Base-by-base conservation (phyloP, 2,113 vertebrate species). In the Macrotus californicus region DNA sequence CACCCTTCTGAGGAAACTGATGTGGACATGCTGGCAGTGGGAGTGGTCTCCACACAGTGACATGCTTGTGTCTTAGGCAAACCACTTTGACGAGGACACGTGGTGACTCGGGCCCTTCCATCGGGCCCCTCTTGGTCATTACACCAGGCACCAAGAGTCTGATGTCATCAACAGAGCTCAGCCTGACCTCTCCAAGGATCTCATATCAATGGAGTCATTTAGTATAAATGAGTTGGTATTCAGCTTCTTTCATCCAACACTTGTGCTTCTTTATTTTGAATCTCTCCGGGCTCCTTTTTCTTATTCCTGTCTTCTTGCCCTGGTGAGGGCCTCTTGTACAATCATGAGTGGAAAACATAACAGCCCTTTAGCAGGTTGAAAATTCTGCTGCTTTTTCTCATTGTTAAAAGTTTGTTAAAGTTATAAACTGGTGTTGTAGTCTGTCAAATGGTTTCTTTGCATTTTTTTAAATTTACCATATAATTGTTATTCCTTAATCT, bases 41-140 rank as follows among this genome's bases (percentile, higher is more conserved):
- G 29, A 6, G 26, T 29, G 48, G 15, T 8, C 50, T 41, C 54
- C 34, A 7, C 4, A 8, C 2, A 29, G 12, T 5, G n/a, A 50
- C 16, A 16, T 9, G 24, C 41, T 39, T 22, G 6, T 6, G 2
- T 36, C 41, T 3, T 14, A 0, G 0, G 19, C 6, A 31, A 5
- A 26, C 56, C 1, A 0, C 59, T 14, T 5, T 10, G 13, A 50
- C 1, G 15, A 75, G 72, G 36, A 36, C 69, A 22, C 11, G 4
- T 11, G 21, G 69, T 13, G 16, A 24, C 36, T 2, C 36, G 24
- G 66, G 36, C 67, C 67, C 8, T n/a, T n/a, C 36, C 36, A 4
- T 39, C 67, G 12, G 12, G 9, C 36, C 24, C 70, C 13, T 36
- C 22, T 43, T 39, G 3, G 39, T 43, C 70, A 13, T 22, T 39